Percentiles rank a stretch among this genome's conserved stretches.
These are phyloP conservation scores for Aphidius colemani DNA, from an alignment of 2,888 invertebrate genomes.

Conservation along the genomic window DNA sequence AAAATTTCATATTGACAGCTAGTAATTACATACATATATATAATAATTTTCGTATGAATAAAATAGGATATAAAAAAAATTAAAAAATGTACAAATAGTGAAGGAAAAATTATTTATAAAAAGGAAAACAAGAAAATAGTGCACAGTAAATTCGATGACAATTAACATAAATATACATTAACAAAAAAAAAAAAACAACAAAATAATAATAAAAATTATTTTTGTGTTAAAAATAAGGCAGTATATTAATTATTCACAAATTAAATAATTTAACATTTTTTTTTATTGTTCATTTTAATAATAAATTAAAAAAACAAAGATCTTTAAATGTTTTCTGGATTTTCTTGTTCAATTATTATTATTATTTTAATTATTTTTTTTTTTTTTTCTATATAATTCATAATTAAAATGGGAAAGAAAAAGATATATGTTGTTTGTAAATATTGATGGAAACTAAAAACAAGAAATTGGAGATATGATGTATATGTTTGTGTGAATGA, in stretches of 20 bases:
- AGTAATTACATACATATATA: no score
- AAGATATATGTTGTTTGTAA: no score
- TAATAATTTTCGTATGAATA: no score
- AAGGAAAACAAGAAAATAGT: constrained; percentile 28
- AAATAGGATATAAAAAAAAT: no score
- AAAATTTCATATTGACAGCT: constrained; percentile 30
- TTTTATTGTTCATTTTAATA: no score
- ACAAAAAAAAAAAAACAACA: constrained; percentile 4
- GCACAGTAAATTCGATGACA: neutral
- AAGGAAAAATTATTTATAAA: constrained; percentile 27
- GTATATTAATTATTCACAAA: constrained; percentile 1
- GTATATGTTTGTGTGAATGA: constrained; percentile 18
- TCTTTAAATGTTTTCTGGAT: no score
- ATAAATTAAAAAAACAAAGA: constrained; percentile 1
- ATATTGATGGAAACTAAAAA: neutral
- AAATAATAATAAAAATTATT: constrained; percentile 12
- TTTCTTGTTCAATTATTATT: neutral
- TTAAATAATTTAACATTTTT: constrained; percentile 1
- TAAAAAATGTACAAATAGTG: no score
- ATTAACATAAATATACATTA: constrained; percentile 8
- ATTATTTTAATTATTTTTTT: neutral
- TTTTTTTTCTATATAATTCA: neutral
- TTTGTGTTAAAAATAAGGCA: constrained; percentile 4
- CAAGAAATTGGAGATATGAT: constrained; percentile 15
- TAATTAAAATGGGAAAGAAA: neutral